Evolutionary conservation across 1,140 invertebrate species (phyloP).

Genomic region (Diplogasteroides magnus): DNA sequence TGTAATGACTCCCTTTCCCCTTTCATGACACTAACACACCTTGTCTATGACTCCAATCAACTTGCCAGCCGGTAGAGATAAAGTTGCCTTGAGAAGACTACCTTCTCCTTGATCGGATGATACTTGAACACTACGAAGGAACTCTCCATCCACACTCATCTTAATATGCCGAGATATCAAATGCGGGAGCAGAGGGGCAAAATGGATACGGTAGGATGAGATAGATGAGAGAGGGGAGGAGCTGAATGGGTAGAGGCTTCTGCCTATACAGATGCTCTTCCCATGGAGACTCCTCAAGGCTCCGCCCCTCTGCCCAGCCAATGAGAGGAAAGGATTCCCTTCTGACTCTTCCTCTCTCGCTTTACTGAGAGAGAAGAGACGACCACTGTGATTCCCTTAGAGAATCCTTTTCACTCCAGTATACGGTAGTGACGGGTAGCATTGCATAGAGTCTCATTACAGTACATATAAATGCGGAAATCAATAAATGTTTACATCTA

Average conservation of each 20-base stretch:
- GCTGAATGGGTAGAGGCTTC: background rate
- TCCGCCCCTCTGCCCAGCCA: background rate
- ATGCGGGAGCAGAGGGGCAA: background rate
- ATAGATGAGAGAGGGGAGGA: constrained; percentile 7
- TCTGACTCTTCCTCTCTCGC: background rate
- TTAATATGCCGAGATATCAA: background rate
- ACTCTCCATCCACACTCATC: constrained; percentile 35
- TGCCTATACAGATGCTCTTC: background rate
- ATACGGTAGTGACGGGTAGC: no score
- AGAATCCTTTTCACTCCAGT: no score
- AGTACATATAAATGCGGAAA: no score
- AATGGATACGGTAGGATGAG: constrained; percentile 7
- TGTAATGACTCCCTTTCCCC: constrained; percentile 7
- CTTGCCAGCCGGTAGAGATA: constrained; percentile 15
- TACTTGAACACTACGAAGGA: constrained; percentile 29
- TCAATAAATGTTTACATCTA: no score
- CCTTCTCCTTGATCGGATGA: constrained; percentile 16
- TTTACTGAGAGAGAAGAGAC: constrained; percentile 6
- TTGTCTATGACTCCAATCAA: constrained; percentile 34
- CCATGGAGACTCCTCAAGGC: background rate
- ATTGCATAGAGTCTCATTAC: no score
- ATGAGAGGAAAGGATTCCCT: background rate
- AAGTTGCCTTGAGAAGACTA: constrained; percentile 15
- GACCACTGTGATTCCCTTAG: constrained; percentile 1
- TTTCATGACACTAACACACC: constrained; percentile 14